Conservation (phyloP, 2,113 vertebrate species). For the Scolopax mira region DNA sequence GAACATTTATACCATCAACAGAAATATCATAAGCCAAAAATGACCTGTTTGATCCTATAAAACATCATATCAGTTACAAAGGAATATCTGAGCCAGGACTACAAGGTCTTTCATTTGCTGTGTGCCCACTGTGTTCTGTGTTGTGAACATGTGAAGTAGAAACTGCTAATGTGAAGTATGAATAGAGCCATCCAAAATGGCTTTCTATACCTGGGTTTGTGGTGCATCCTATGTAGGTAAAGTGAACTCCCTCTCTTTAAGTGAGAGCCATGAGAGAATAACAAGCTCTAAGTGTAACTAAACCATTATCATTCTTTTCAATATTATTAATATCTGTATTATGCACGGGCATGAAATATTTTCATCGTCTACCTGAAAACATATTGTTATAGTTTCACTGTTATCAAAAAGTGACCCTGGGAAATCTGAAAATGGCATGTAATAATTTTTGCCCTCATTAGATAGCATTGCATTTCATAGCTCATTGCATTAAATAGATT, state of each 20-base stretch:
- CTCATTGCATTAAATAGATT: neutral
- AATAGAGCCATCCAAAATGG: neutral
- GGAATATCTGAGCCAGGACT: neutral
- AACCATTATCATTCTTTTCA: neutral
- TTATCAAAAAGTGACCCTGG: neutral
- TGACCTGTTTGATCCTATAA: neutral
- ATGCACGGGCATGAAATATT: neutral
- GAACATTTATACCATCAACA: neutral
- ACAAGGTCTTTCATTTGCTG: neutral
- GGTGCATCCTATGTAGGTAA: neutral
- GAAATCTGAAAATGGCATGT: neutral
- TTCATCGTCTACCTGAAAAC: neutral
- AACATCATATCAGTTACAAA: neutral
- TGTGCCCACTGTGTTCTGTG: neutral
- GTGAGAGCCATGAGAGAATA: neutral
- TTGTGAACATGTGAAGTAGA: neutral
- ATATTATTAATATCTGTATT: neutral
- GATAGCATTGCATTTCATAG: neutral
- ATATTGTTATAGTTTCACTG: neutral
- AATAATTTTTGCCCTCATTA: neutral
- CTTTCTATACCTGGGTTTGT: neutral
- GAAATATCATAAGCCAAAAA: neutral
- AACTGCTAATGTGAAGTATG: neutral
- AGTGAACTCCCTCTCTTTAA: neutral
- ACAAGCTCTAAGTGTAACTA: neutral